Percentiles rank a stretch among this genome's conserved stretches.
phyloP scores from a whole-genome alignment of 2,888 invertebrate species.

The Girardia tigrina region DNA sequence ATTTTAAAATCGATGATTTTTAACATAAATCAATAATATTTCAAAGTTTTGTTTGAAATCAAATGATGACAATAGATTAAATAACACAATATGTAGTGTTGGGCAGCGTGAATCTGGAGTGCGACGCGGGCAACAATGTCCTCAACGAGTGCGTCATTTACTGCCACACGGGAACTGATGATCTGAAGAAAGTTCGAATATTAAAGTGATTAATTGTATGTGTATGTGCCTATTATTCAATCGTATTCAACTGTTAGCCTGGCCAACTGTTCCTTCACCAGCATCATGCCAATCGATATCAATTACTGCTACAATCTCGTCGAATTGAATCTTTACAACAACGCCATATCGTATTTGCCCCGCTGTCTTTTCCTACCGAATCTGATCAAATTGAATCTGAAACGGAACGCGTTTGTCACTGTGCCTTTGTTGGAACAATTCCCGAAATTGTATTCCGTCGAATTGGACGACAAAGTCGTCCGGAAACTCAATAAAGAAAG shows the following conservation, averaged over 20 bases:
- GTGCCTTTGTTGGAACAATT: slow-evolving; percentile 34
- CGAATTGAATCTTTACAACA: slow-evolving; percentile 31
- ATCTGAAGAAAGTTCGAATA: slow-evolving; percentile 29
- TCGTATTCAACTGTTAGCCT: slow-evolving; percentile 28
- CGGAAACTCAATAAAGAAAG: background rate
- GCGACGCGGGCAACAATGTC: slow-evolving; percentile 32
- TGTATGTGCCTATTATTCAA: no score
- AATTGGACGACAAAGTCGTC: slow-evolving; percentile 9
- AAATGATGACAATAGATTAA: no score
- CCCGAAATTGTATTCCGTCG: slow-evolving; percentile 24
- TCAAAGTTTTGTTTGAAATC: no score
- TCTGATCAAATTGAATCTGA: slow-evolving; percentile 21
- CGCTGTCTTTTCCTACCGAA: slow-evolving; percentile 35
- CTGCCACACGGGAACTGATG: slow-evolving; percentile 32
- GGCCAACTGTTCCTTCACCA: slow-evolving; percentile 29
- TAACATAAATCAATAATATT: no score
- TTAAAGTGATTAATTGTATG: slow-evolving; percentile 29
- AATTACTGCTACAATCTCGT: slow-evolving; percentile 36
- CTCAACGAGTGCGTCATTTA: slow-evolving; percentile 29
- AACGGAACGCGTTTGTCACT: background rate
- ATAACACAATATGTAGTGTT: background rate
- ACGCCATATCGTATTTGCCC: slow-evolving; percentile 28
- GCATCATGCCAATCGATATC: slow-evolving; percentile 31
- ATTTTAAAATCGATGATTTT: no score
- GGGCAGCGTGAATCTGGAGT: background rate